Conservation (phyloP, 2,888 invertebrate genomes). For the Trachelus iudaicus region DNA sequence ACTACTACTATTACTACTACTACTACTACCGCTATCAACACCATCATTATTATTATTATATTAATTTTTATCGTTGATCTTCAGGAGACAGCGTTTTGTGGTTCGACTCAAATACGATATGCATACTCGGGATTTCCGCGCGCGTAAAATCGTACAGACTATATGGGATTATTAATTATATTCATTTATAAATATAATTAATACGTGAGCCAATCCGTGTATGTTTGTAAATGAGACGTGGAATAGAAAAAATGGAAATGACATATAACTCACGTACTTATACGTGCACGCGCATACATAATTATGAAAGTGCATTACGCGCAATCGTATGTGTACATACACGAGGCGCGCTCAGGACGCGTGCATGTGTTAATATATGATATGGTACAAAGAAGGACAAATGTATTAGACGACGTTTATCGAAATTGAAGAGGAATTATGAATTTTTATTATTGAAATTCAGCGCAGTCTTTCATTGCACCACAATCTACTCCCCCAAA, state of each 20-base stretch:
- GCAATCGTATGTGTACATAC: background rate
- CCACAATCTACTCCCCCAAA: background rate
- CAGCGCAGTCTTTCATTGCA: background rate
- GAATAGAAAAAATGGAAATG: background rate
- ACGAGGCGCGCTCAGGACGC: constrained; percentile 31
- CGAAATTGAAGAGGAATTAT: constrained; percentile 60
- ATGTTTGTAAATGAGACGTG: background rate
- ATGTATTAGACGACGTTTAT: constrained; percentile 62
- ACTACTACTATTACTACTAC: too few relatives aligned
- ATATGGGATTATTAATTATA: constrained; percentile 15
- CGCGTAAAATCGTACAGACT: constrained; percentile 27
- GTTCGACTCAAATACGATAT: constrained; percentile 39
- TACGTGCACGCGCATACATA: constrained; percentile 12
- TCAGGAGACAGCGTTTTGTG: constrained; percentile 26
- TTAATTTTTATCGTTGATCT: constrained; percentile 32
- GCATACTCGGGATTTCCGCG: constrained; percentile 23
- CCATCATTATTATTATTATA: constrained; percentile 22
- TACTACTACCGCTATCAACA: constrained; percentile 20
- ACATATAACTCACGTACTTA: constrained; percentile 4
- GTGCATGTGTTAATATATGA: constrained; percentile 47
- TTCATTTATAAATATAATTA: constrained; percentile 12
- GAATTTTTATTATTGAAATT: constrained; percentile 62
- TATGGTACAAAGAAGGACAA: constrained; percentile 63
- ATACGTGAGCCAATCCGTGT: background rate
- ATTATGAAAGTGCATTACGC: constrained; percentile 25